A percentile compares a stretch with the other conserved stretches of the same genome.
phyloP scores from a whole-genome alignment of 2,113 vertebrate species.

The Ochotona princeps region DNA sequence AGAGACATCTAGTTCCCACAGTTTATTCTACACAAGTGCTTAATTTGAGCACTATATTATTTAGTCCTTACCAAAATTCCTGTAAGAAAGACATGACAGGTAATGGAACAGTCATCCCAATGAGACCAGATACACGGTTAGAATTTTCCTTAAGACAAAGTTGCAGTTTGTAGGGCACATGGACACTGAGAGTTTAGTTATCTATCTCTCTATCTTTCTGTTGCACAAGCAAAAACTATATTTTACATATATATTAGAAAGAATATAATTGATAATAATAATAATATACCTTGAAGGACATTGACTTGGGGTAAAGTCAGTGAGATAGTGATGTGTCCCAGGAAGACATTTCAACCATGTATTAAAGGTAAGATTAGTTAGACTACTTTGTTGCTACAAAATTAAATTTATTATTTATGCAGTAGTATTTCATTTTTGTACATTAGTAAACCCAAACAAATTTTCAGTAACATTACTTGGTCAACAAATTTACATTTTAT shows the following conservation, averaged over 20 bases:
- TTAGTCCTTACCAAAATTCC: not conserved
- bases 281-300: not conserved
- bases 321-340: not conserved
- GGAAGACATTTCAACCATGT: not conserved
- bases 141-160: not conserved
- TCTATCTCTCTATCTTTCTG: too few species aligned
- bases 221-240: too few species aligned
- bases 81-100: not conserved
- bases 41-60: not conserved
- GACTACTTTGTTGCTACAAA: not conserved
- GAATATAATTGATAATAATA: not conserved
- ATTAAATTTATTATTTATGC: conserved; percentile 8
- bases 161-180: not conserved
- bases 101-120: not conserved
- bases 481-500: conserved; percentile 4
- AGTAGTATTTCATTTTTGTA: not conserved
- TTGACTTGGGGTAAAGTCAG: not conserved
- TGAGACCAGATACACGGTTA: not conserved
- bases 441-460: not conserved
- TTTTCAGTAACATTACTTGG: not conserved
- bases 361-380: conserved; percentile 38
- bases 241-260: too few species aligned
- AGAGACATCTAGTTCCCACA: not conserved
- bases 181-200: not conserved
- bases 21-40: not conserved